Percentiles rank a stretch among this genome's conserved stretches.
phyloP scores from a whole-genome alignment of 2,888 invertebrate genomes.

The Scaptomyza parva region DNA sequence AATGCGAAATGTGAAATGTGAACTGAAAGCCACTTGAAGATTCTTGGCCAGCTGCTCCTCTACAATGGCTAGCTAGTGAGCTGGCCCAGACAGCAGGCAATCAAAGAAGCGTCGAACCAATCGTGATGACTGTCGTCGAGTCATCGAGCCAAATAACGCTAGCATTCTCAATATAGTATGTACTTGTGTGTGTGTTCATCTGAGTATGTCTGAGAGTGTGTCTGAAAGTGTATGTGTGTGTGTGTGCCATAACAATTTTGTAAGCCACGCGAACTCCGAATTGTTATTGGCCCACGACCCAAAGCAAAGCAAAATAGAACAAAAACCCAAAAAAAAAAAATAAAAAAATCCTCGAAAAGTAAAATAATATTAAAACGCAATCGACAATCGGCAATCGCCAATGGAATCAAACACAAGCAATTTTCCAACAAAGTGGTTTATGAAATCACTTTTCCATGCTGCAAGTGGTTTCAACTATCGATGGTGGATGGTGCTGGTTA shows the following conservation, averaged over 20 bases:
- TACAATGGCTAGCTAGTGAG: constrained; percentile 13
- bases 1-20: constrained; percentile 16
- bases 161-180: constrained; percentile 5
- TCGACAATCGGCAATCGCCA: constrained; percentile 40
- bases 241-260: constrained; percentile 24
- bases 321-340: not conserved
- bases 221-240: not conserved
- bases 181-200: not conserved
- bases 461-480: constrained; percentile 26
- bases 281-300: constrained; percentile 1
- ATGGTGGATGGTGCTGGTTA: too few relatives aligned
- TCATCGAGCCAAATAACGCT: constrained; percentile 44
- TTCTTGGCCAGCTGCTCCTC: constrained; percentile 4
- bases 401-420: constrained; percentile 36
- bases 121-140: constrained; percentile 39
- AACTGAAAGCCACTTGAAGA: constrained; percentile 24
- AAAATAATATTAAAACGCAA: constrained; percentile 4
- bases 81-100: constrained; percentile 29
- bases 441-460: constrained; percentile 28
- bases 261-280: constrained; percentile 13
- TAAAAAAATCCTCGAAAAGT: not conserved
- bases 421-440: constrained; percentile 43
- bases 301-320: too few relatives aligned
- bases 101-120: constrained; percentile 34
- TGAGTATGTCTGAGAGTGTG: constrained; percentile 1